Evolutionary conservation across 2,888 invertebrate species (phyloP), one percentile per base, ranked within the genome.

Genomic region (Augiades crinisus): DNA sequence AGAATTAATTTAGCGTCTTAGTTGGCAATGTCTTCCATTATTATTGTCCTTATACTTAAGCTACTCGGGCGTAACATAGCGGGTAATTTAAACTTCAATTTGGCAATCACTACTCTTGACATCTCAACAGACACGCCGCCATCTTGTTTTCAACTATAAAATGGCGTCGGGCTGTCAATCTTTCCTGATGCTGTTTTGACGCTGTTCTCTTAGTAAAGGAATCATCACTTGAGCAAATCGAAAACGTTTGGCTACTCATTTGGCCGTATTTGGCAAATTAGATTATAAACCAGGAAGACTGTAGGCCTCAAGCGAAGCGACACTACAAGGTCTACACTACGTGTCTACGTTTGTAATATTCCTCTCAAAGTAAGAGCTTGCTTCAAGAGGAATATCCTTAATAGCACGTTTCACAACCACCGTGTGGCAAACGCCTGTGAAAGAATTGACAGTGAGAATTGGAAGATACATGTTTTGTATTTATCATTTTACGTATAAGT

Each of bases 351-450:
- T 60, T 61, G 63, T 60, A 72, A 74, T 73, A 72, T 75, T 74
- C 70, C 80, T 78, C 78, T 75, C 74, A 70, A 71, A 70, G 68
- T 61, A 54, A 3, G 7, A 5, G 12, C 24, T 31, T 59, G 47
- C 58, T 56, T 58, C 51, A 65, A 75, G 78, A 78, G 73, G 70
- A 70, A 75, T 68, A 74, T 64, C 63, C 67, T 70, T 72, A 82
- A 80, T 81, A 87, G 86, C 85, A 86, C 87, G 87, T 77, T 75
- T 88, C 88, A 87, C 87, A 88, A 88, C 87, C 87, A 80, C 81
- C 78, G 84, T 86, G 81, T 78, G 87, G 87, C 85, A 65, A 75
- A 73, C 72, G 84, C 84, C 75, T 78, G 73, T 76, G 72, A 68
- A 60, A 75, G 66, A 86, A 86, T 86, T 86, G 87, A 87, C 87